Base-by-base conservation (phyloP, 2,113 vertebrate genomes). In the Mus pahari region DNA sequence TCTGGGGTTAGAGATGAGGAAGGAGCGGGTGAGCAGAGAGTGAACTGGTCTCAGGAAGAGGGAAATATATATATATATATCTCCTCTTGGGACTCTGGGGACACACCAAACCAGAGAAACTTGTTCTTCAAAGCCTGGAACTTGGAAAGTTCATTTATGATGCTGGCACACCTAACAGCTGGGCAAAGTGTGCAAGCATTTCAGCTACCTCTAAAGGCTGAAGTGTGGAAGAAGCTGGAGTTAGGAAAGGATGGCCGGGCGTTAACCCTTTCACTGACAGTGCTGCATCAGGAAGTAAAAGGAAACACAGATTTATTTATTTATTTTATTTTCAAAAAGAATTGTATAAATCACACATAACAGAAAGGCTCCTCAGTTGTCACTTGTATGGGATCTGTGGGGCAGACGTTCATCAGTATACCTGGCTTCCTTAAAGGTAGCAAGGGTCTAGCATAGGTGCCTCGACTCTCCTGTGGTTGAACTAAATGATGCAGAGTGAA, bases 51-150 rank as follows among this genome's bases (percentile, higher is more conserved):
- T 26, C 26, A 13, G 60, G 60, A 16, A 97, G 36, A 26, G 7
- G 94, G n/a, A 94, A 93, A 48, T 70, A 9, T 20, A 0, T 31
- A 9, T 20, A 0, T 31, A 36, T 87, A 73, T 62, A 55, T 93
- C 60, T 93, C 39, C 33, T 33, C 88, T 87, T 11, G 81, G 95
- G 68, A 93, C 92, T 86, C 74, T 74, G 42, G 42, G 94, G 82
- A 96, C 96, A 90, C 73, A 95, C 55, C 88, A 90, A 98, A 98
- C 97, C 96, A 95, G 97, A 98, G 97, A 84, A 97, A 97, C 97
- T 98, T 84, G 97, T 97, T 98, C 96, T 97, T 48, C 58, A 58
- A 50, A 79, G 87, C 70, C 70, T 68, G 86, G 42, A 91, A 96
- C 84, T 89, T 91, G 82, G 92, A 87, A 90, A 95, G 94, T 92